Conservation (phyloP, 2,888 invertebrate species). For the Brachypalpus laphriformis region DNA sequence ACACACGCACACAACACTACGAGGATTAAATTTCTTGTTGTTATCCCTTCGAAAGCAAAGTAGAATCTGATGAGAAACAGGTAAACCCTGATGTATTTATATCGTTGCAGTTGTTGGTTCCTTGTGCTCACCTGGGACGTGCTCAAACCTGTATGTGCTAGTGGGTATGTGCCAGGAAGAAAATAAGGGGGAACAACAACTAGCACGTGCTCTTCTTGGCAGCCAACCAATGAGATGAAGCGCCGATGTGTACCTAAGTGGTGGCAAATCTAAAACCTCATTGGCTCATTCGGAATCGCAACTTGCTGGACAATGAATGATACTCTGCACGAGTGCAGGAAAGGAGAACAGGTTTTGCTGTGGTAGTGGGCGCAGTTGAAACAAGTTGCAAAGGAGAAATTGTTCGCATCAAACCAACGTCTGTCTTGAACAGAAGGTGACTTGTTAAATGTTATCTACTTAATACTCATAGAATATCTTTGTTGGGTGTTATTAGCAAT, state of each 20-base stretch:
- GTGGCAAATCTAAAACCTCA: constrained; percentile 57
- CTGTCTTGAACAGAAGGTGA: not conserved
- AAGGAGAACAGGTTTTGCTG: constrained; percentile 50
- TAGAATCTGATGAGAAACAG: constrained; percentile 64
- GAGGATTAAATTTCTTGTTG: constrained; percentile 37
- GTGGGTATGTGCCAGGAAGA: not conserved
- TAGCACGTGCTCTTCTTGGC: constrained; percentile 80
- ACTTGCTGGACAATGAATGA: not conserved
- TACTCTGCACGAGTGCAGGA: constrained; percentile 12
- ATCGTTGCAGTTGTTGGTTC: no score
- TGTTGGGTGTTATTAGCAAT: constrained; percentile 1
- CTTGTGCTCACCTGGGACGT: constrained; percentile 52
- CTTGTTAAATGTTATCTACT: not conserved
- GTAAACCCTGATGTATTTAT: constrained; percentile 57
- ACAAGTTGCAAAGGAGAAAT: constrained; percentile 67
- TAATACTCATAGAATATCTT: not conserved
- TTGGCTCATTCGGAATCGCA: constrained; percentile 53
- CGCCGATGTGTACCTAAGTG: constrained; percentile 74
- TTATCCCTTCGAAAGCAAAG: constrained; percentile 75
- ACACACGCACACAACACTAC: constrained; percentile 46
- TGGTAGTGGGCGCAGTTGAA: constrained; percentile 1
- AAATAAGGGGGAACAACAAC: constrained; percentile 37
- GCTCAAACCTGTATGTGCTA: constrained; percentile 45
- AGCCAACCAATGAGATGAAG: constrained; percentile 78
- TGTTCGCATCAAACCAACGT: constrained; percentile 14